A percentile compares a stretch with the other conserved stretches of the same genome.
These are phyloP conservation scores for Chaenodraco wilsoni DNA, from an alignment of 2,797 vertebrate species.

Conservation along the genomic window DNA sequence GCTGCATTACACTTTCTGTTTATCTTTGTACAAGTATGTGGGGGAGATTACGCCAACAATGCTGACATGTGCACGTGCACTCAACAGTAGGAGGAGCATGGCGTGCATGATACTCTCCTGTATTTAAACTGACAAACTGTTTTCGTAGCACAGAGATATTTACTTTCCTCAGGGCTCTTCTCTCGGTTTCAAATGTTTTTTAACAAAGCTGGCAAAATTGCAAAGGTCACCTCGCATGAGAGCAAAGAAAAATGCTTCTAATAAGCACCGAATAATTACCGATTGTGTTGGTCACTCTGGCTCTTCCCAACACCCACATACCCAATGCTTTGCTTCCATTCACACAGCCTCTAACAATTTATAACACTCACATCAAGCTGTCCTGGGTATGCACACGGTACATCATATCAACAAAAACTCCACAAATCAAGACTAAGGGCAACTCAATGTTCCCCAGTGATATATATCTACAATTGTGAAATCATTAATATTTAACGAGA, in stretches of 20 bases:
- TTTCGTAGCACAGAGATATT: constrained; percentile 13
- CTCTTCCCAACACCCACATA: constrained; percentile 10
- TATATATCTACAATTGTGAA: constrained; percentile 7
- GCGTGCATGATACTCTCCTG: not conserved
- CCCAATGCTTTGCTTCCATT: constrained; percentile 3
- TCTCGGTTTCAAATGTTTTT: constrained; percentile 18
- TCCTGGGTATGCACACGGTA: not conserved
- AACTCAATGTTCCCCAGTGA: not conserved
- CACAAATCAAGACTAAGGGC: not conserved
- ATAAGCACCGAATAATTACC: constrained; percentile 39
- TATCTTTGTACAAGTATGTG: not conserved
- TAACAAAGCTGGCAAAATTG: constrained; percentile 34
- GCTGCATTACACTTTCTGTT: not conserved
- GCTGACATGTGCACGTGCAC: not conserved
- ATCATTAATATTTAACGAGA: constrained; percentile 28
- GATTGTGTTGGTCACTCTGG: constrained; percentile 15
- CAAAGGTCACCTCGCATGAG: constrained; percentile 18
- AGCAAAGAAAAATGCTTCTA: constrained; percentile 34
- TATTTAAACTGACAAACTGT: constrained; percentile 7
- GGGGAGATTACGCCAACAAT: not conserved
- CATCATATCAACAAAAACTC: constrained; percentile 5
- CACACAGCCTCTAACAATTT: no score
- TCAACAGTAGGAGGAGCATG: not conserved
- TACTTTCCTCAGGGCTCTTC: constrained; percentile 10
- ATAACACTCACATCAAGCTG: not conserved